Evolutionary conservation across 2,113 vertebrate species (phyloP), one percentile per base, ranked within the genome.

Genomic region (Chaetodon trifascialis): DNA sequence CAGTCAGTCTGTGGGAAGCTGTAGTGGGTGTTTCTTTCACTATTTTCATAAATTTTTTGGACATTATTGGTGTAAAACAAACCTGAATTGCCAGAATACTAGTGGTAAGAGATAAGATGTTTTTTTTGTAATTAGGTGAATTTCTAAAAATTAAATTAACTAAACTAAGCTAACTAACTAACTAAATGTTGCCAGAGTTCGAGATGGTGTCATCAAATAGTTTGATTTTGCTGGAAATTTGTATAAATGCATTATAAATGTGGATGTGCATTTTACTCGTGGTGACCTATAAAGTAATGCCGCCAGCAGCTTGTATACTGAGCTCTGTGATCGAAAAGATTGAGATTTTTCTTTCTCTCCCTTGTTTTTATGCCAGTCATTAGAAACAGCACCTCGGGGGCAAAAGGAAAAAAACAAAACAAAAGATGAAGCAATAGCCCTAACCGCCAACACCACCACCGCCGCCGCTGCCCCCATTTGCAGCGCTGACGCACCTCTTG

Each of bases 371-470:
- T 80, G 73, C 73, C 47, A 52, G 54, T 86, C 85, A 79, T 91
- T 89, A 87, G 73, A 82, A 83, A 80, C 56, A 4, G 30, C 58
- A 51, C 62, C 84, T 83, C 75, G 1, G 23, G 55, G 76, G 62
- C n/a, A 0, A 47, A 58, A 76, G 44, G 12, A 40, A 42, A 30
- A 68, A n/a, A 51, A 15, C 23, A n/a, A n/a, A n/a, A 60, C 21
- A 30, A 36, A 52, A 83, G 70, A 89, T 86, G 66, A 86, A 88
- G 82, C 81, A 84, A 80, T 55, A 75, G 15, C 59, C 59, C 63
- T 52, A 38, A 79, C 69, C 38, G 63, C 47, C 23, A 74, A 5
- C 54, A 51, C 8, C 58, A 67, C 34, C 63, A 6, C 72, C 58
- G 65, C 34, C 63, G 5, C 34, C 63, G 6, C 72, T 52, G 65